These are phyloP conservation scores for Montifringilla adamsi DNA, from an alignment of 2,113 vertebrate species.

Conservation along the genomic window DNA sequence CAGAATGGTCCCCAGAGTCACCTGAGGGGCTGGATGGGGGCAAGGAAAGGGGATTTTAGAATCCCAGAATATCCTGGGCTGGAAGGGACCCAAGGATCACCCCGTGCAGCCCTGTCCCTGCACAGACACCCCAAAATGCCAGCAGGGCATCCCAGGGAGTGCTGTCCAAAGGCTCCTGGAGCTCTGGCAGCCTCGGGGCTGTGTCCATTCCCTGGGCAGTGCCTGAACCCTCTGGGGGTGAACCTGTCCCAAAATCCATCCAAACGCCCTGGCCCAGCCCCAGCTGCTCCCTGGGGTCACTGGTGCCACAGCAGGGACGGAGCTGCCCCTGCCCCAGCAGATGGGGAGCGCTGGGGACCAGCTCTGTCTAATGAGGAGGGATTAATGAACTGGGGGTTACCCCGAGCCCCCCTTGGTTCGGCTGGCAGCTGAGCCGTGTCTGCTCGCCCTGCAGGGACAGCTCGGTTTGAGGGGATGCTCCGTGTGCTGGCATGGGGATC, in stretches of 20 bases:
- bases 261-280: neutral
- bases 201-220: neutral
- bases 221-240: neutral
- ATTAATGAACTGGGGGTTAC: neutral
- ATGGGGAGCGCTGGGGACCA: no score
- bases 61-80: neutral
- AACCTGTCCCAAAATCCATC: neutral
- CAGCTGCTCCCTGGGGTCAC: neutral
- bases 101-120: accelerated
- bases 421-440: no score
- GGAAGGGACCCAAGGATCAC: neutral
- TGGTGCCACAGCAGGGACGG: neutral
- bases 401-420: neutral
- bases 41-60: neutral
- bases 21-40: neutral
- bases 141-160: neutral
- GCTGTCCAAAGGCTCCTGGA: accelerated
- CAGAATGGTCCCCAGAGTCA: accelerated
- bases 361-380: neutral
- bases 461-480: no score
- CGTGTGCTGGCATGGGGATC: no score
- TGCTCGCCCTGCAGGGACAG: neutral
- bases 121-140: neutral
- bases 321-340: neutral
- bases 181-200: neutral